These are phyloP conservation scores for Agelaius tricolor DNA, from an alignment of 2,113 vertebrate species.

Conservation along the genomic window DNA sequence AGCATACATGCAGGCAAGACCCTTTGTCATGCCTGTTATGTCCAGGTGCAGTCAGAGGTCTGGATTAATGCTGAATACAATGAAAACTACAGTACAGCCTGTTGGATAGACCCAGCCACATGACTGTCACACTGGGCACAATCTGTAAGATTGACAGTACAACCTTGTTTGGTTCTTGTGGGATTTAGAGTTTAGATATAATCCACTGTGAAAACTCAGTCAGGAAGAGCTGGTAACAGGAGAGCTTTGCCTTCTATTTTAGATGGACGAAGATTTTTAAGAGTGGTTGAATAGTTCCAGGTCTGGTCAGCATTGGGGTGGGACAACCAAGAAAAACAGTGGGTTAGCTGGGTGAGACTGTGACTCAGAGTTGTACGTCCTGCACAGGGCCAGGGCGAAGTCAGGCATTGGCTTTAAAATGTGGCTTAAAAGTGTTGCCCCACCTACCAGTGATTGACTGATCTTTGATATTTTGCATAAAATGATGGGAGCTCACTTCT, in stretches of 20 bases:
- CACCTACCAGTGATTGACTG: accelerated
- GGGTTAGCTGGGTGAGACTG: neutral
- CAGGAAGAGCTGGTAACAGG: neutral
- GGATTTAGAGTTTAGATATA: neutral
- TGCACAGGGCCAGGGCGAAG: neutral
- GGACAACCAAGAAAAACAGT: neutral
- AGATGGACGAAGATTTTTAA: neutral
- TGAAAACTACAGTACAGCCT: neutral
- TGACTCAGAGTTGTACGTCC: neutral
- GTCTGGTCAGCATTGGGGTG: neutral
- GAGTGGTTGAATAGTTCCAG: neutral
- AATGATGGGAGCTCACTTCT: neutral
- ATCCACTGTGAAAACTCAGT: neutral
- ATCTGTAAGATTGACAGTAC: neutral
- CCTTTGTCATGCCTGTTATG: neutral
- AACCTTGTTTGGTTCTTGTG: neutral
- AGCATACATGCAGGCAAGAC: neutral
- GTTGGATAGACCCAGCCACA: neutral
- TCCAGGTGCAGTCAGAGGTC: neutral
- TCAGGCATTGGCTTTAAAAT: neutral
- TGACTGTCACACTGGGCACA: neutral
- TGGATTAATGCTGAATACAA: neutral
- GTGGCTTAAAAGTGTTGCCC: neutral
- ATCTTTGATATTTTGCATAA: neutral
- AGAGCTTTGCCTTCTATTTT: neutral